Percentiles rank a stretch among this genome's conserved stretches.
phyloP scores from a whole-genome alignment of 1,140 invertebrate genomes.

The Parasteatoda tepidariorum region DNA sequence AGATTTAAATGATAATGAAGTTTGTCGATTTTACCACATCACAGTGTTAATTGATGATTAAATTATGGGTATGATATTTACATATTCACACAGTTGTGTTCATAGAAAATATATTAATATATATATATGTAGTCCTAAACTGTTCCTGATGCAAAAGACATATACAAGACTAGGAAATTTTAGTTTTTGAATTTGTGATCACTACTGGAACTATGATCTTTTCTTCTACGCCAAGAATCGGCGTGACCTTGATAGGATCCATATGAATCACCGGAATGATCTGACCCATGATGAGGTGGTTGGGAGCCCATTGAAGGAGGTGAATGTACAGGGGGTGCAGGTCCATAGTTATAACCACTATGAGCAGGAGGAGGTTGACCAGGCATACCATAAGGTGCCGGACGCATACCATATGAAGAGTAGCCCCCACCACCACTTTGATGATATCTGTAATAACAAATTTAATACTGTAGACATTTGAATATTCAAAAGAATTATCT shows the following conservation, averaged over 20 bases:
- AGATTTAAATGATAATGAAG: background rate
- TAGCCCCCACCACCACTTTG: conserved; percentile 8
- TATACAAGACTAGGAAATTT: background rate
- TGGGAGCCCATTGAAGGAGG: conserved; percentile 27
- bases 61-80: background rate
- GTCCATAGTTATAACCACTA: conserved; percentile 37
- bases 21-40: background rate
- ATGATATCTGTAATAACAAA: conserved; percentile 22
- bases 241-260: conserved; percentile 50
- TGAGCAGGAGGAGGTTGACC: conserved; percentile 34
- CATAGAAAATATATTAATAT: background rate
- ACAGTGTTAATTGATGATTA: background rate
- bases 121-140: background rate
- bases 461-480: background rate
- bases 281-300: conserved; percentile 12
- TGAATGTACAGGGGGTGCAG: conserved; percentile 27
- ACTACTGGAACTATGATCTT: conserved; percentile 21
- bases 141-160: background rate
- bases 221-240: conserved; percentile 58
- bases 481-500: background rate
- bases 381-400: conserved; percentile 16
- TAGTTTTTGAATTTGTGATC: conserved; percentile 49
- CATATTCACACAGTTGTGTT: background rate
- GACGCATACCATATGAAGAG: conserved; percentile 34
- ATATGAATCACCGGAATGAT: conserved; percentile 30